Percentiles rank a stretch among this genome's conserved stretches.
These are phyloP conservation scores for Volucella inanis DNA, from an alignment of 2,888 invertebrate genomes.

Conservation along the genomic window DNA sequence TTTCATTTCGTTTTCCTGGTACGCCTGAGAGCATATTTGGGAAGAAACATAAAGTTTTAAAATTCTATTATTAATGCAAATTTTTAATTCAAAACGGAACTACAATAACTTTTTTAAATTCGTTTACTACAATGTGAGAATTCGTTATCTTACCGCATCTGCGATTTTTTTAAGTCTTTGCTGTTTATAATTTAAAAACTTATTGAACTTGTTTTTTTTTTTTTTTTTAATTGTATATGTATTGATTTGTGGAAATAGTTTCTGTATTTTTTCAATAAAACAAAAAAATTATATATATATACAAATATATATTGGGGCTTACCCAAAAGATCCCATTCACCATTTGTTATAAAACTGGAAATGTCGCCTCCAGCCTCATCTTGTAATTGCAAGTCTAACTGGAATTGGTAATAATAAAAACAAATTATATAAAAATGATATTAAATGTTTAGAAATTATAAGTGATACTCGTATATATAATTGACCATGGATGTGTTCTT, in stretches of 20 bases:
- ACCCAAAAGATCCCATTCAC: slow-evolving; percentile 99
- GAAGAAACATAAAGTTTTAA: slow-evolving; percentile 36
- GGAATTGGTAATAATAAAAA: slow-evolving; percentile 80
- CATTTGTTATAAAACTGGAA: slow-evolving; percentile 98
- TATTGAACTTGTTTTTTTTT: not conserved
- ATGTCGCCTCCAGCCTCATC: slow-evolving; percentile 96
- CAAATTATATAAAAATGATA: not conserved
- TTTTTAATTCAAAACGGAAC: no score
- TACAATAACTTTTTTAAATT: slow-evolving; percentile 2
- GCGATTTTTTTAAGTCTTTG: not conserved
- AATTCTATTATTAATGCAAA: no score
- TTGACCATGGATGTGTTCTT: no score
- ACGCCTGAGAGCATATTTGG: slow-evolving; percentile 86
- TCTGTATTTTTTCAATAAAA: no score
- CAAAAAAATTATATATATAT: not conserved
- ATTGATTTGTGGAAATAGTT: not conserved
- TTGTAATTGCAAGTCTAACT: slow-evolving; percentile 97
- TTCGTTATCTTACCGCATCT: slow-evolving; percentile 42
- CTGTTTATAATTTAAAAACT: not conserved
- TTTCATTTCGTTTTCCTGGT: slow-evolving; percentile 96
- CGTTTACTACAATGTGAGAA: not conserved
- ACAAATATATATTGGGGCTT: slow-evolving; percentile 78
- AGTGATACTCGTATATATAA: no score
- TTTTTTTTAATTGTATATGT: not conserved
- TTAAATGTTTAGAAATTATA: not conserved